Conservation (phyloP, 2,888 invertebrate species). For the Callyntrura sp. region DNA sequence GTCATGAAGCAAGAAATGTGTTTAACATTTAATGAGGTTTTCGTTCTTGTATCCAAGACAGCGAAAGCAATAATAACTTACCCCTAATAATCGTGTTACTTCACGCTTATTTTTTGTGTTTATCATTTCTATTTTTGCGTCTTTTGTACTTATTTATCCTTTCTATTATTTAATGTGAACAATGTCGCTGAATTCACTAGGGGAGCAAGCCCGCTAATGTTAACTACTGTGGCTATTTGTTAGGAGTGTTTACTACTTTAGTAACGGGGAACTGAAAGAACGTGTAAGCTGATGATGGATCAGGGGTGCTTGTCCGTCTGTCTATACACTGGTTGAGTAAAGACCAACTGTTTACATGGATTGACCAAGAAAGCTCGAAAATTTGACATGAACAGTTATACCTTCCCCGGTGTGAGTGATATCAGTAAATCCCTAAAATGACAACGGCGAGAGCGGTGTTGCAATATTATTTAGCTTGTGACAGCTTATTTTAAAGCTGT, state of each 20-base stretch:
- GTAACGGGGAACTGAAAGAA: not conserved
- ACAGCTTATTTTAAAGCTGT: no score
- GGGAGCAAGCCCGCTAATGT: not conserved
- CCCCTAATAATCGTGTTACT: slow-evolving; percentile 63
- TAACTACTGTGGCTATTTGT: not conserved
- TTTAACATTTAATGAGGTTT: slow-evolving; percentile 76
- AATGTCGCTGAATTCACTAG: not conserved
- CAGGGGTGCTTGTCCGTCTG: no score
- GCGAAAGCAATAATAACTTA: slow-evolving; percentile 53
- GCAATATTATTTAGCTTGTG: no score
- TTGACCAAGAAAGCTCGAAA: no score
- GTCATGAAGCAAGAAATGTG: slow-evolving; percentile 84
- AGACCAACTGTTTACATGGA: no score
- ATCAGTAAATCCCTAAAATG: no score
- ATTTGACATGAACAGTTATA: no score
- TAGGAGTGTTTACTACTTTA: not conserved
- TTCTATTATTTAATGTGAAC: not conserved
- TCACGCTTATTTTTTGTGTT: slow-evolving; percentile 58
- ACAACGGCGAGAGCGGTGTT: no score
- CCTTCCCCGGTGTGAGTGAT: no score
- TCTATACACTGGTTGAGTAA: no score
- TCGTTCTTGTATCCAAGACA: slow-evolving; percentile 68
- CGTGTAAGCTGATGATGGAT: no score
- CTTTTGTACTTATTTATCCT: not conserved
- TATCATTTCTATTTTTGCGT: not conserved